phyloP scores from a whole-genome alignment of 2,113 vertebrate species.

The Tachysurus fulvidraco region DNA sequence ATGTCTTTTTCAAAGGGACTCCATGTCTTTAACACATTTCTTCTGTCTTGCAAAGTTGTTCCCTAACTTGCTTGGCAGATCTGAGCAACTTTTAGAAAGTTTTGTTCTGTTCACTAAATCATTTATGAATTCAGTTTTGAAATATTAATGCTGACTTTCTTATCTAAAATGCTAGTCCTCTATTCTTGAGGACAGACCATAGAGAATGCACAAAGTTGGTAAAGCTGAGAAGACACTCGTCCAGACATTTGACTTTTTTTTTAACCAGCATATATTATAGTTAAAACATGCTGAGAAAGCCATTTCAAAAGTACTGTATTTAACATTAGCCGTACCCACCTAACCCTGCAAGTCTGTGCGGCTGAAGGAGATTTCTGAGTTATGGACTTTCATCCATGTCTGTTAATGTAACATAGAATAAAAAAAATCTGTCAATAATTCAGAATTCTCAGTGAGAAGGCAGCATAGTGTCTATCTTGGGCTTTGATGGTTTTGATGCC shows the following conservation, averaged over 20 bases:
- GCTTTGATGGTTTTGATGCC: neutral
- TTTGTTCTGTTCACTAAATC: constrained; percentile 26
- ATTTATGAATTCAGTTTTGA: constrained; percentile 36
- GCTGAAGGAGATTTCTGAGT: neutral
- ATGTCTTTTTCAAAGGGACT: constrained; percentile 32
- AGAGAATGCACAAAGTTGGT: neutral
- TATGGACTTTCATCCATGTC: neutral
- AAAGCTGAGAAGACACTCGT: neutral
- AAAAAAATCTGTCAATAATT: constrained; percentile 28
- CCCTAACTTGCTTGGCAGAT: constrained; percentile 28
- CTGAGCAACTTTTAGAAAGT: constrained; percentile 35
- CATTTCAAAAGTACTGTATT: neutral
- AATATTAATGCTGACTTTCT: constrained; percentile 37
- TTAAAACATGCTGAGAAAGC: neutral
- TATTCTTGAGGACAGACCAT: neutral
- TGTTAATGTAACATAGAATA: constrained; percentile 19
- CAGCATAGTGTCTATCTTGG: neutral
- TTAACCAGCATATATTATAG: constrained; percentile 14
- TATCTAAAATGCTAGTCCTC: constrained; percentile 14
- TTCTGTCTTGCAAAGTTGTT: constrained; percentile 18
- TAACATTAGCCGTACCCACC: neutral
- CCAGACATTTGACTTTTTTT: neutral
- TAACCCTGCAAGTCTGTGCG: neutral
- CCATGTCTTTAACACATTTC: constrained; percentile 37
- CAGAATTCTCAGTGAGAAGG: neutral